Base-by-base conservation (phyloP, 2,113 vertebrate genomes). In the Melanocharis versteri region DNA sequence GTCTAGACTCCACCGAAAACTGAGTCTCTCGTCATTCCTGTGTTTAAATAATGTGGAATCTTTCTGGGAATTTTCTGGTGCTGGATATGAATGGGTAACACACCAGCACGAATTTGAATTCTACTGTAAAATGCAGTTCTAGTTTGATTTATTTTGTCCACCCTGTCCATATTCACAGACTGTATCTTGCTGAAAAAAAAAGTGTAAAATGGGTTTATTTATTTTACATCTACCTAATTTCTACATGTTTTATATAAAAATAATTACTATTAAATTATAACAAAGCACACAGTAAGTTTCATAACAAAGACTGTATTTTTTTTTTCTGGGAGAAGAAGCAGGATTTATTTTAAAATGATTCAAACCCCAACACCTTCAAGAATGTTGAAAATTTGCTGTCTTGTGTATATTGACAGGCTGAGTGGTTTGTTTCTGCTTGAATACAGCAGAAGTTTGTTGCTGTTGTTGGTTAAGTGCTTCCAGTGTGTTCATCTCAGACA, bases 401-500 rank as follows among this genome's bases (percentile, higher is more conserved):
- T 53, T 35, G 66, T 93, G n/a, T 86, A 45, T 79, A 35, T 62
- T 62, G 64, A 92, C 54, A 58, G 48, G 13, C 58, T 83, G 85
- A 90, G 62, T 48, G 68, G 39, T 91, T 66, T 86, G 33, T 82
- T 96, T 95, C 51, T 80, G 33, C 35, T 87, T 62, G 60, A 83
- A 9, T 9, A 30, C 3, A 54, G 17, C 79, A 61, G 47, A 51
- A 93, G 71, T 80, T 88, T 88, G 75, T 90, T 92, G 90, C 81
- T 82, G 73, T 88, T 81, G 33, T 27, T 87, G 48, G 14, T 82
- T 81, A 91, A 96, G 88, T 94, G 80, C 58, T 79, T 88, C 80
- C 88, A 91, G 84, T 54, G 71, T 16, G 33, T 50, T 84, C 69
- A 75, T 89, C 93, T 88, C 95, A 65, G 37, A 21, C 19, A 40